These are phyloP conservation scores for Vanacampus margaritifer DNA, from an alignment of 2,113 vertebrate genomes.

Conservation along the genomic window DNA sequence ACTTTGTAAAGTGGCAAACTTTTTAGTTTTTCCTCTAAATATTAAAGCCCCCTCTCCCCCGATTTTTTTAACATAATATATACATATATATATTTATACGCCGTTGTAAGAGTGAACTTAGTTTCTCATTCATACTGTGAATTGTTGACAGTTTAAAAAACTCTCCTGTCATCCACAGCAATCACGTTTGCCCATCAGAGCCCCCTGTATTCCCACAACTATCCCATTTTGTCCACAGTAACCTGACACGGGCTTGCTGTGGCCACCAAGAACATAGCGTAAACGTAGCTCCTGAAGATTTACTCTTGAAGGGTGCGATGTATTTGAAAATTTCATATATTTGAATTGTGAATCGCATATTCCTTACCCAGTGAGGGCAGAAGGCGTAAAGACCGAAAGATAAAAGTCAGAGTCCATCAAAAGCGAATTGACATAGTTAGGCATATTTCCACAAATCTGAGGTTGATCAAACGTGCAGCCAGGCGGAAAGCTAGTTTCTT, in stretches of 20 bases:
- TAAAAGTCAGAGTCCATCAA: background rate
- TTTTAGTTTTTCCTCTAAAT: no score
- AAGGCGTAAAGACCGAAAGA: background rate
- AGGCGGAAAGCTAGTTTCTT: background rate
- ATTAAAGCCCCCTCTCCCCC: no score
- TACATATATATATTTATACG: no score
- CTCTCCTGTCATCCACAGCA: no score
- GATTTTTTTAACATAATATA: no score
- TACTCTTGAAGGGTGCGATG: background rate
- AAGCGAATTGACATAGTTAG: background rate
- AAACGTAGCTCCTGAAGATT: background rate
- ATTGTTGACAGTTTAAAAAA: no score
- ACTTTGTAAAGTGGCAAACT: no score
- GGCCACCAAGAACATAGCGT: background rate
- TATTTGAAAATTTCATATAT: background rate
- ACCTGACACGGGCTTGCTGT: background rate
- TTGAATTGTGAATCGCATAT: background rate
- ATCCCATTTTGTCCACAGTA: no score
- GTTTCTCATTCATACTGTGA: no score
- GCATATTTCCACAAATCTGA: conserved; percentile 6
- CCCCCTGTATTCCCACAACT: no score
- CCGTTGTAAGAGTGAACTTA: no score
- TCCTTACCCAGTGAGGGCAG: background rate
- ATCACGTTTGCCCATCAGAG: no score
- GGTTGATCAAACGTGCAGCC: conserved; percentile 1